These are phyloP conservation scores for Pachyuromys duprasi DNA, from an alignment of 2,797 vertebrate species.

Conservation along the genomic window DNA sequence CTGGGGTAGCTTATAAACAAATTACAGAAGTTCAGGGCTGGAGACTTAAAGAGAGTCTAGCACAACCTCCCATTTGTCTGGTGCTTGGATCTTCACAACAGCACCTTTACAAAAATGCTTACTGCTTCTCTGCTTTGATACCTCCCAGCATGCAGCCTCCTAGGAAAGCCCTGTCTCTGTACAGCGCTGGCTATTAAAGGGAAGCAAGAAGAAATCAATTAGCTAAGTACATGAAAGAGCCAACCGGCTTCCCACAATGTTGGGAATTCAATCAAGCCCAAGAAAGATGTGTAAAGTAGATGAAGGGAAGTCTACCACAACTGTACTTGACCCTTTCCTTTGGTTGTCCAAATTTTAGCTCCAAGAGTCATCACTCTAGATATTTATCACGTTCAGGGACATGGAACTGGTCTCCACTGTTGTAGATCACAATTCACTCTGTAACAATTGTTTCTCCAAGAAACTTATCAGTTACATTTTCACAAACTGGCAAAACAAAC, in stretches of 20 bases:
- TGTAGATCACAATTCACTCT: not conserved
- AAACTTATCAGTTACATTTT: slow-evolving; percentile 48
- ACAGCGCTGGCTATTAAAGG: slow-evolving; percentile 34
- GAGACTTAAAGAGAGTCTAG: slow-evolving; percentile 75
- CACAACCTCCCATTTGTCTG: slow-evolving; percentile 82
- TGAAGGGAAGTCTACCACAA: not conserved
- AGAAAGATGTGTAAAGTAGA: not conserved
- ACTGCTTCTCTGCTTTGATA: slow-evolving; percentile 62
- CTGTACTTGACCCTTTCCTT: not conserved
- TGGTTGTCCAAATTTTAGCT: not conserved
- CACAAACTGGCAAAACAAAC: slow-evolving; percentile 42
- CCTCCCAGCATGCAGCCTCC: slow-evolving; percentile 50
- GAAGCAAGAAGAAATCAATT: slow-evolving; percentile 43
- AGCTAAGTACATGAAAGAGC: not conserved
- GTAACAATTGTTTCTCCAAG: not conserved
- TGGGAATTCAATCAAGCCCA: not conserved
- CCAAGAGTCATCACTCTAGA: not conserved
- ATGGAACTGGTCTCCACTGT: not conserved
- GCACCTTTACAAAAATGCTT: slow-evolving; percentile 68
- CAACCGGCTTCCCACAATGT: not conserved
- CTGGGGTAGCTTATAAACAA: slow-evolving; percentile 77
- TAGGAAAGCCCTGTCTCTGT: not conserved
- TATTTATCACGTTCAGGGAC: not conserved
- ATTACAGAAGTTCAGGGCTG: slow-evolving; percentile 76
- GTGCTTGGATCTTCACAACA: slow-evolving; percentile 72